Evolutionary conservation across 2,113 vertebrate species (phyloP).

Genomic region (Anguilla japonica): DNA sequence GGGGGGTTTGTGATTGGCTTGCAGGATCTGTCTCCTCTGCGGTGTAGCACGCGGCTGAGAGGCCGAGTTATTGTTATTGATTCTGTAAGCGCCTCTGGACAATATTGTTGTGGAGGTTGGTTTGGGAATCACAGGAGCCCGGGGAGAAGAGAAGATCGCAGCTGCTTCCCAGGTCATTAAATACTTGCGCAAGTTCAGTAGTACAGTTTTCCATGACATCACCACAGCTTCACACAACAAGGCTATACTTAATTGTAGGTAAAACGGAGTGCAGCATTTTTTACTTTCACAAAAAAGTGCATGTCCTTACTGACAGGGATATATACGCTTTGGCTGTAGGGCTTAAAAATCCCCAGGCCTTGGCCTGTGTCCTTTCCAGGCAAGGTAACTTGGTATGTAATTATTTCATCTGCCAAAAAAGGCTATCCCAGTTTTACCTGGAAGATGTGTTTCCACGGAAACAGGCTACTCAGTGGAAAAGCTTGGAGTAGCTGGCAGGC

Average conservation of each 20-base stretch:
- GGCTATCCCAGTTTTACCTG: constrained; percentile 29
- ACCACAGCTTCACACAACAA: constrained; percentile 22
- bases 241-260: constrained; percentile 35
- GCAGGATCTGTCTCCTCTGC: no score
- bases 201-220: not conserved
- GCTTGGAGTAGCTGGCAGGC: constrained; percentile 27
- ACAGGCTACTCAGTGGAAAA: constrained; percentile 40
- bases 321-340: constrained; percentile 13
- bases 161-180: not conserved
- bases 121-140: not conserved
- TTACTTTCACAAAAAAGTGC: not conserved
- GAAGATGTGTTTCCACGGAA: constrained; percentile 48
- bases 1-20: not conserved
- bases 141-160: not conserved
- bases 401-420: constrained; percentile 39
- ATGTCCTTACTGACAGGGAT: constrained; percentile 24
- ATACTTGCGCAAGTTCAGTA: not conserved
- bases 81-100: not conserved
- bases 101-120: not conserved
- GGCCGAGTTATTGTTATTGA: not conserved
- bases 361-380: constrained; percentile 33
- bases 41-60: not conserved
- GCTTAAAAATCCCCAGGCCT: constrained; percentile 27
- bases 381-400: constrained; percentile 43
- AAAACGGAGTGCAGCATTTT: not conserved